These are phyloP conservation scores for Apolygus lucorum DNA, from an alignment of 1,140 invertebrate genomes.

Conservation along the genomic window DNA sequence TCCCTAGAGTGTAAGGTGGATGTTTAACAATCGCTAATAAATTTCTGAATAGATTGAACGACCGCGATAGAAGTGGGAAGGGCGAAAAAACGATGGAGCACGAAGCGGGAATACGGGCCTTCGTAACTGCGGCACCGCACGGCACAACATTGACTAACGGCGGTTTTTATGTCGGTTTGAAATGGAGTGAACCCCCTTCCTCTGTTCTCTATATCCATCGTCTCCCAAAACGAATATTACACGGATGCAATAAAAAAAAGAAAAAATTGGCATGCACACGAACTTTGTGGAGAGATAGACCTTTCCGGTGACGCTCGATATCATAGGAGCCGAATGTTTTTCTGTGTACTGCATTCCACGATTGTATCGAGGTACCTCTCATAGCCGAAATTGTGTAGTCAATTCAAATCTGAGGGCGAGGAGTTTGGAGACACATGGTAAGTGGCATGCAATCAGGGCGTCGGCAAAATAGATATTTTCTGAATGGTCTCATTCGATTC, in stretches of 20 bases:
- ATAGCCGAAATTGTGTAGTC: no score
- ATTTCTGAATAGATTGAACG: background rate
- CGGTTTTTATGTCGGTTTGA: background rate
- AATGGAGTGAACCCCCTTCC: background rate
- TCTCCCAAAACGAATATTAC: conserved; percentile 1
- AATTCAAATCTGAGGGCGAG: no score
- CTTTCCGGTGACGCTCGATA: no score
- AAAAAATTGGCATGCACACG: background rate
- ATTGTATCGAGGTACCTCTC: no score
- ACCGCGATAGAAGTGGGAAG: background rate
- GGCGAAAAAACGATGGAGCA: no score
- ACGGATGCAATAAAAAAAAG: background rate
- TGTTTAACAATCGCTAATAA: conserved; percentile 1
- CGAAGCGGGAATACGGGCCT: background rate
- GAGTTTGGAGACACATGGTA: no score
- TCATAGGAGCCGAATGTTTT: no score
- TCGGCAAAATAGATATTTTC: no score
- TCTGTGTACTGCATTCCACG: no score
- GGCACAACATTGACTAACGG: background rate
- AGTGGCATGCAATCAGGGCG: no score
- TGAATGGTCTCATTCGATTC: no score
- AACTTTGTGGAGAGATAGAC: no score
- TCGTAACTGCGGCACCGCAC: background rate
- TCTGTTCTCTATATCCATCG: background rate
- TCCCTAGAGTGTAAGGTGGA: background rate